phyloP scores from a whole-genome alignment of 2,888 invertebrate species.

The Hydrotaea diabolus region DNA sequence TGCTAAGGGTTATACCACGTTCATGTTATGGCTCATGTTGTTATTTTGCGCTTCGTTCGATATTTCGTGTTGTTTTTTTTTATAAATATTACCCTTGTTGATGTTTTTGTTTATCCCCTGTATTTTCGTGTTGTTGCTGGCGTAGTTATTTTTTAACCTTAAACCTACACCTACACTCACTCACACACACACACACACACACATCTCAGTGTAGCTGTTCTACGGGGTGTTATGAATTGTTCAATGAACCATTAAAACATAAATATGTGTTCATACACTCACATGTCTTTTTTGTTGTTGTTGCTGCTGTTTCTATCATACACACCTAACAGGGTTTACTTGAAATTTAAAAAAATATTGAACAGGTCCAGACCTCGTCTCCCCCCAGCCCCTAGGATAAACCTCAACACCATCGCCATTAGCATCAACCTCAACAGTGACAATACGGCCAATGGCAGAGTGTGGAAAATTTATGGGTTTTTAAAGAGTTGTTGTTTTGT shows the following conservation, averaged over 20 bases:
- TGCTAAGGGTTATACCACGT: conserved; percentile 35
- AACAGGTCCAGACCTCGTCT: not conserved
- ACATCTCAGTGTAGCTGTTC: not conserved
- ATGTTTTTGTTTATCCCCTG: not conserved
- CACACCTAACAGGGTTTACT: conserved; percentile 17
- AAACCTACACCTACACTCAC: no score
- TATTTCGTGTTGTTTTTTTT: not conserved
- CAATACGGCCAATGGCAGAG: not conserved
- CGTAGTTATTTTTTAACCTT: conserved; percentile 44
- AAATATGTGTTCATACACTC: conserved; percentile 31
- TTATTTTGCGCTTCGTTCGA: not conserved
- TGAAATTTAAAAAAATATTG: conserved; percentile 11
- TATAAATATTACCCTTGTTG: conserved; percentile 6
- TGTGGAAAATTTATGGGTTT: conserved; percentile 12
- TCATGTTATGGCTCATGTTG: not conserved
- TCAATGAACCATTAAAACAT: conserved; percentile 57
- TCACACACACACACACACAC: not conserved
- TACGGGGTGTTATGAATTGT: conserved; percentile 40
- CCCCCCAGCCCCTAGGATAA: not conserved
- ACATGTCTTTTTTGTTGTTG: no score
- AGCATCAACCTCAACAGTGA: not conserved
- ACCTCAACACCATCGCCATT: not conserved
- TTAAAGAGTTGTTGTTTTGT: conserved; percentile 2
- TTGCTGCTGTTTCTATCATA: not conserved
- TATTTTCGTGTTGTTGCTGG: not conserved